Evolutionary conservation across 1,140 invertebrate genomes (phyloP), one percentile per base, ranked within the genome.

Genomic region (Copidosoma floridanum): DNA sequence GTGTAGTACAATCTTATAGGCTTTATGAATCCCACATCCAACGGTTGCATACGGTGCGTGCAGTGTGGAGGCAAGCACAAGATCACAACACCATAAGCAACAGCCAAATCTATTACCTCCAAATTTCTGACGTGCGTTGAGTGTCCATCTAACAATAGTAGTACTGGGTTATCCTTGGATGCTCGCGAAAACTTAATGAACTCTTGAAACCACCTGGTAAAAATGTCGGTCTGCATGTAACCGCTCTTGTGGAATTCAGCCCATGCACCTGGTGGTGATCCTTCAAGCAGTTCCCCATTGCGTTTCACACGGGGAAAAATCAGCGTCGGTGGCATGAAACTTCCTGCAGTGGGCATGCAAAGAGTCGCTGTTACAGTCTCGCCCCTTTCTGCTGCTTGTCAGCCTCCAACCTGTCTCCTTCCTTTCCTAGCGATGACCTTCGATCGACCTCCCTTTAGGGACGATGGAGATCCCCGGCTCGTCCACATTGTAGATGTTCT

Each of bases 21-120:
- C 23, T 57, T 56, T 69, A 77, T 77, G 50, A 79, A 70, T 5
- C 64, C 41, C 16, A 67, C 61, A 53, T 78, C 75, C 48, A 71
- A 40, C 18, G 74, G 74, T 60, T 81, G 76, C 18, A 80, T 38
- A 40, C 69, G 66, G 57, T 77, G 72, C 1, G 68, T 74, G 21
- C 47, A 65, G 48, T 78, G 73, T 11, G 73, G 69, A 16, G 76
- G 72, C 6, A 77, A 68, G 12, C 57, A 64, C 2, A 76, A 16
- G n/a, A 73, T 57, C 1, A 60, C 47, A 8, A 75, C 63, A 10
- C 62, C 53, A 59, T 68, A 67, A 53, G 48, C 59, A 51, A 35
- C 8, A 23, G 63, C 56, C n/a, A 43, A 26, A 7, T 57, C 44
- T 16, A 65, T 56, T 1, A 62, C 4, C 24, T 67, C 52, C 4